phyloP scores from a whole-genome alignment of 2,797 vertebrate genomes.

The Astyanax mexicanus region DNA sequence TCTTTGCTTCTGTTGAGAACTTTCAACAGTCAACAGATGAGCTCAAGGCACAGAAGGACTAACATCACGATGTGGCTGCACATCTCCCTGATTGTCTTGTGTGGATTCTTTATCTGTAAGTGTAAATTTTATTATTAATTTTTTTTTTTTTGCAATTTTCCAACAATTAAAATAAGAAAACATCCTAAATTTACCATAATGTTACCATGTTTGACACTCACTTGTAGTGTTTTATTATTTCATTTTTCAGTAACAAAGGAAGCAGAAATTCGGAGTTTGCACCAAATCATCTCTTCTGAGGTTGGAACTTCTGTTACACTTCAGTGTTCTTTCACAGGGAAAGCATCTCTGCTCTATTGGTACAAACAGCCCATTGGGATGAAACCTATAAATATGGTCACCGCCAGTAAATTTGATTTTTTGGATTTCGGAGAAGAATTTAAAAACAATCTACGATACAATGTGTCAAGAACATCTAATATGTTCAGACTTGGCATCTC shows the following conservation, averaged over 20 bases:
- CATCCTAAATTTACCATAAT: not conserved
- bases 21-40: constrained; percentile 4
- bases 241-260: not conserved
- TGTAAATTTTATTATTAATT: not conserved
- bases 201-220: too few relatives aligned
- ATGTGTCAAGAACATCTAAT: not conserved
- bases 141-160: not conserved
- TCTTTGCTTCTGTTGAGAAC: not conserved
- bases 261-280: not conserved
- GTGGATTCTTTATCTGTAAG: not conserved
- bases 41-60: not conserved
- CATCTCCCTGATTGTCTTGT: not conserved
- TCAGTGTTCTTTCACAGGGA: not conserved
- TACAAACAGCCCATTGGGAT: not conserved
- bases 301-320: constrained; percentile 1
- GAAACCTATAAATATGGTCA: not conserved
- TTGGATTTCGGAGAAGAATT: not conserved
- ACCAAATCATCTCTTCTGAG: not conserved
- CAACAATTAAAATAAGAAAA: not conserved
- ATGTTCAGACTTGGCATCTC: not conserved
- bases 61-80: constrained; percentile 1
- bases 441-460: constrained; percentile 1
- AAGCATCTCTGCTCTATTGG: not conserved
- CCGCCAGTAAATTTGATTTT: too few relatives aligned
- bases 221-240: not conserved